A percentile compares a stretch with the other conserved stretches of the same genome.
phyloP scores from a whole-genome alignment of 1,140 invertebrate genomes.

The Battus philenor region DNA sequence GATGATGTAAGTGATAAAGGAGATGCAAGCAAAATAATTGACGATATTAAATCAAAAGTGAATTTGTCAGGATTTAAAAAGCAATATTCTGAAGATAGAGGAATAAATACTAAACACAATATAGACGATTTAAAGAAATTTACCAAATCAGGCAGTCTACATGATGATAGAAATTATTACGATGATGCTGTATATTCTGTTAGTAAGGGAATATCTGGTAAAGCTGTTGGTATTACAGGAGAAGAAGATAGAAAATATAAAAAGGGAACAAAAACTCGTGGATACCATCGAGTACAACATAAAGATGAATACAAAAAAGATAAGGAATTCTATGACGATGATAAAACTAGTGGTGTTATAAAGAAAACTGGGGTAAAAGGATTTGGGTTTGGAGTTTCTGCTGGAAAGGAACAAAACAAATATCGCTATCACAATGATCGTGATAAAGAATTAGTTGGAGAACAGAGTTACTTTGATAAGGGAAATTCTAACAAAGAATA shows the following conservation, averaged over 20 bases:
- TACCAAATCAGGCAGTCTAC: constrained; percentile 51
- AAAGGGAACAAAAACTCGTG: constrained; percentile 81
- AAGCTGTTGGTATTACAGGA: constrained; percentile 59
- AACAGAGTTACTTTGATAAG: constrained; percentile 72
- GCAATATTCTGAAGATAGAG: constrained; percentile 68
- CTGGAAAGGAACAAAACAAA: constrained; percentile 75
- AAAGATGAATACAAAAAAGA: constrained; percentile 86
- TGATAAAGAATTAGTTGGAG: constrained; percentile 63
- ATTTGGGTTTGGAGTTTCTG: constrained; percentile 59
- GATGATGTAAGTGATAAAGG: constrained; percentile 21
- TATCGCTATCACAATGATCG: constrained; percentile 70
- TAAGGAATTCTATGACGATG: constrained; percentile 82
- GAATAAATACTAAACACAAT: constrained; percentile 56
- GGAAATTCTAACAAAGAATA: constrained; percentile 66
- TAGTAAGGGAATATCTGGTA: constrained; percentile 44
- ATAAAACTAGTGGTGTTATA: constrained; percentile 78
- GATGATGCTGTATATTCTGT: constrained; percentile 53
- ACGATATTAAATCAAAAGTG: constrained; percentile 16
- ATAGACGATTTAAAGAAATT: constrained; percentile 62
- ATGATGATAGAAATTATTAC: constrained; percentile 53
- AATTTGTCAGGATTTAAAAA: constrained; percentile 42
- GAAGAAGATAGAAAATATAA: constrained; percentile 74
- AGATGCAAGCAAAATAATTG: background rate
- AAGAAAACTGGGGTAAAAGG: constrained; percentile 77
- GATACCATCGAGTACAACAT: constrained; percentile 82